Base-by-base conservation (phyloP, 2,113 vertebrate species). In the Gambusia affinis region DNA sequence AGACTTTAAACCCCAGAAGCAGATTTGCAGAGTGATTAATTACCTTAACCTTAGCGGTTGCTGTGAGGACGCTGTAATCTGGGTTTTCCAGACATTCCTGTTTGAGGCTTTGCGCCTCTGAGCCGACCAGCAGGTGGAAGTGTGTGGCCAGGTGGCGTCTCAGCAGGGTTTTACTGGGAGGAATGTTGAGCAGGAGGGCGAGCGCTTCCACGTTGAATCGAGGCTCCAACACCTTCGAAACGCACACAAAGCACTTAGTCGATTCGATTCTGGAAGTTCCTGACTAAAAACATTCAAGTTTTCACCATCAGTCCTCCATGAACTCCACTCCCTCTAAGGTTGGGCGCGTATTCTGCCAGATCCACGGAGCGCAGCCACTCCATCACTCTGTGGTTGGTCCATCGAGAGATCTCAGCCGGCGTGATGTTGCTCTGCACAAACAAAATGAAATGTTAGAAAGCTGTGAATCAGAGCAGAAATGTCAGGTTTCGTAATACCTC, bases 301-400 rank as follows among this genome's bases (percentile, higher is more conserved):
- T 92, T 95, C 93, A 98, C 98, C 98, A 99, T 98, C 70, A 99
- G 94, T 1, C 98, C 98, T 0, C 98, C 98, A 0, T 99, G 98
- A 51, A 99, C 97, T 0, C 98, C 98, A 0, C 98, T 99, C 5
- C 98, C 98, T 64, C 98, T 92, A 85, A 99, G 94, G 70, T 99
- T 99, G 27, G 98, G 98, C 0, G 98, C 98, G 0, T 99, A 99
- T 72, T 99, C 98, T 0, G 98, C 98, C 85, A 99, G 79, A 76
- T 99, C 98, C 73, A 97, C 97, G 0, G 98, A 99, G 24, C 98
- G 96, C 17, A 99, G 91, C 98, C 98, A 99, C 83, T 99, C 98
- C 98, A 99, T 99, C 86, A 99, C 97, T 0, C 98, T 95, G 82
- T 99, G 98, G 76, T 98, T 99, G 65, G 98, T 99, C 98, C 98